Base-by-base conservation (phyloP, 1,140 invertebrate species). In the Ctenoplectra terminalis region DNA sequence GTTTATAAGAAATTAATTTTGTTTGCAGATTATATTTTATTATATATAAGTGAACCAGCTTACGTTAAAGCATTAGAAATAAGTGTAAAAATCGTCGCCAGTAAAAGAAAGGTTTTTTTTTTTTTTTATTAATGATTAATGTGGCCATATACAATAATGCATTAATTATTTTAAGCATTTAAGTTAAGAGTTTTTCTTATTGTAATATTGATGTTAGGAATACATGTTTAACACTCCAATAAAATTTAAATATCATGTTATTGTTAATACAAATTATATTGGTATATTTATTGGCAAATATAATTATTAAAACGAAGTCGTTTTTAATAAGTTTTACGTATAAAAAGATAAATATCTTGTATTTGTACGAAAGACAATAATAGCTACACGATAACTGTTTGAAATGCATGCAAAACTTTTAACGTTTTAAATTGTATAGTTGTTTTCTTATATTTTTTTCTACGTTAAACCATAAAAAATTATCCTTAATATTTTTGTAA, bases 61-160 rank as follows among this genome's bases (percentile, higher is more conserved):
- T 81, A 75, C 75, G 75, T 75, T 37, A 50, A 75, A 81, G 78
- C 61, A 58, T 37, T 50, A 73, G 29, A 72, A 66, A 81, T 20
- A 43, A 75, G 71, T 75, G 40, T 66, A 40, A 67, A 50, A 54
- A 64, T 81, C 26, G 11, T 56, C n/a, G 79, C 79, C 79, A 81
- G 61, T 81, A 81, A 66, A 56, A 64, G 9, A 46, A 63, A 34
- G 58, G 34, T 46, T 48, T 46, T 72, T 50, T 48, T 72, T 71
- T 11, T 23, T 46, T 60, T 34, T 34, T 54, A 31, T 20, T 23
- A 9, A 13, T 63, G 43, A 54, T 61, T 29, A 71, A 31, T 52
- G 43, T 52, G 23, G 40, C 43, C 23, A 37, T 48, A 60, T 56
- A 29, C 8, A 23, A 34, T 29, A 40, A 40, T 46, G 54, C 31